These are phyloP conservation scores for Lagocephalus sceleratus DNA, from an alignment of 2,797 vertebrate genomes.

Conservation along the genomic window DNA sequence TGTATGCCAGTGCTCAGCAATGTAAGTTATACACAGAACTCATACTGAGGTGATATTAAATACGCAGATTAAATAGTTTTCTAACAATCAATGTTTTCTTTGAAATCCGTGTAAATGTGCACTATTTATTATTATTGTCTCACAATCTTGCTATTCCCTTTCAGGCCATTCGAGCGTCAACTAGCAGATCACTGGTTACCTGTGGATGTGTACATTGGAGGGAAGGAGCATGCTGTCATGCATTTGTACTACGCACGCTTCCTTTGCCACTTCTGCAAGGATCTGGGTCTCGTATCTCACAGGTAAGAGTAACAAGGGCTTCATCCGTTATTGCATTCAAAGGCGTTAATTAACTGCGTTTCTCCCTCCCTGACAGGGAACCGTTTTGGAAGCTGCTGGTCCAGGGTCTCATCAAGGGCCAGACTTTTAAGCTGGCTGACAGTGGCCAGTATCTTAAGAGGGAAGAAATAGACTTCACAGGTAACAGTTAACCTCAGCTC, in stretches of 20 bases:
- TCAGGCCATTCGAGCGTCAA: conserved; percentile 82
- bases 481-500: conserved; percentile 64
- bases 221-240: conserved; percentile 97
- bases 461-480: conserved; percentile 90
- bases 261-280: conserved; percentile 90
- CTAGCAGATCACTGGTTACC: conserved; percentile 91
- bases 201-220: conserved; percentile 94
- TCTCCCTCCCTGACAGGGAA: conserved; percentile 76
- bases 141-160: conserved; percentile 1
- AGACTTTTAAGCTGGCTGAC: conserved; percentile 82
- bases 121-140: too few relatives aligned
- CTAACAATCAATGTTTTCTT: too few relatives aligned
- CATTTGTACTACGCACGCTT: conserved; percentile 96
- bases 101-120: too few relatives aligned
- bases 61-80: too few relatives aligned
- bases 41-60: too few relatives aligned
- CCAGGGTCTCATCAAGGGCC: conserved; percentile 96
- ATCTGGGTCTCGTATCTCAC: conserved; percentile 85
- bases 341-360: not conserved
- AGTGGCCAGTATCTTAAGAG: conserved; percentile 85
- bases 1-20: not conserved
- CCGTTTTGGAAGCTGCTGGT: conserved; percentile 93
- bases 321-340: not conserved
- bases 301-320: conserved; percentile 67
- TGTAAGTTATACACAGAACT: too few relatives aligned